Conservation (phyloP, 2,888 invertebrate genomes). For the Druceiella hillmani region DNA sequence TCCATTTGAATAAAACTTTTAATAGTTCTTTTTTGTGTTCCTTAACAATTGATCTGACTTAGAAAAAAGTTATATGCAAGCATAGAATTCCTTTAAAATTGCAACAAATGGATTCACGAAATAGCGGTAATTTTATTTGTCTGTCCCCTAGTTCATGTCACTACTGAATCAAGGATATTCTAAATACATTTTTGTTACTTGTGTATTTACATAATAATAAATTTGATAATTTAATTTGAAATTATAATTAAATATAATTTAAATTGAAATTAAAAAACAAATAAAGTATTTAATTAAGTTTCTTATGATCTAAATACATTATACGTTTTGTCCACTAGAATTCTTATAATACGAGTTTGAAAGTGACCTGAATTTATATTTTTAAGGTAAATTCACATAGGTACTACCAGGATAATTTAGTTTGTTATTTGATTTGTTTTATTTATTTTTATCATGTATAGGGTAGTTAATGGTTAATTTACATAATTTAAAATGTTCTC, state of each 20-base stretch:
- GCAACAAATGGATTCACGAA: slow-evolving; percentile 3
- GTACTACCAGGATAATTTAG: slow-evolving; percentile 1
- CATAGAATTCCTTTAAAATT: slow-evolving; percentile 4
- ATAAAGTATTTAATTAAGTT: too few species aligned
- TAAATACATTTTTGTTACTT: slow-evolving; percentile 3
- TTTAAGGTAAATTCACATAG: slow-evolving; percentile 4
- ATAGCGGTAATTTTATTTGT: too few species aligned
- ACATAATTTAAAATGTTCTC: too few species aligned
- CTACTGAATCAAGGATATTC: slow-evolving; percentile 3
- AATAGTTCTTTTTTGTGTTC: slow-evolving; percentile 4
- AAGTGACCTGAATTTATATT: not conserved
- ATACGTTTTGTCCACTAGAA: too few species aligned
- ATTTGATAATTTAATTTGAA: too few species aligned
- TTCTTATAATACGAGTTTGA: slow-evolving; percentile 3
- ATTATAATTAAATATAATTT: too few species aligned
- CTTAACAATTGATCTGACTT: slow-evolving; percentile 2
- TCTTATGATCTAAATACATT: too few species aligned
- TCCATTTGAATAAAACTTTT: slow-evolving; percentile 5
- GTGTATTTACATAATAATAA: slow-evolving; percentile 1
- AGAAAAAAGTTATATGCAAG: slow-evolving; percentile 3
- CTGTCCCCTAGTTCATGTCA: slow-evolving; percentile 4
- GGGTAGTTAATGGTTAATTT: not conserved
- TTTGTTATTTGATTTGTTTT: slow-evolving; percentile 2
- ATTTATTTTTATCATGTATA: slow-evolving; percentile 2
- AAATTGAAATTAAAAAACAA: too few species aligned